phyloP scores from a whole-genome alignment of 1,140 invertebrate genomes.

The Parapsyche elsis region DNA sequence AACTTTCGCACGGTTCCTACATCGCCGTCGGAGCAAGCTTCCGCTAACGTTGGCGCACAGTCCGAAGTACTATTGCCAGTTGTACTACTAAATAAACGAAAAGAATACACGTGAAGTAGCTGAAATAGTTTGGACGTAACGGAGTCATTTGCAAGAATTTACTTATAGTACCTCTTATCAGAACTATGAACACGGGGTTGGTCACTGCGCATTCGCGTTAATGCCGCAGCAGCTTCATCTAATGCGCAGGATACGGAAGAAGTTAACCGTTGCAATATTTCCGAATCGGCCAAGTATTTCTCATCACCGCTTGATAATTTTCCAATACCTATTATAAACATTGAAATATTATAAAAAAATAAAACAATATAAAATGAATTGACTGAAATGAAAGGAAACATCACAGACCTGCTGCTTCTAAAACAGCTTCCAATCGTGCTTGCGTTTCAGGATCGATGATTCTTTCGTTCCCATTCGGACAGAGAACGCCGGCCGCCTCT shows the following conservation, averaged over 20 bases:
- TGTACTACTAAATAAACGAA: slow-evolving; percentile 37
- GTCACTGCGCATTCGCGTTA: slow-evolving; percentile 93
- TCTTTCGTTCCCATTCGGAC: slow-evolving; percentile 66
- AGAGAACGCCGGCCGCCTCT: slow-evolving; percentile 83
- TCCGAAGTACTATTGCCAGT: slow-evolving; percentile 59
- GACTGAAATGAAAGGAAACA: slow-evolving; percentile 54
- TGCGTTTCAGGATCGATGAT: slow-evolving; percentile 91
- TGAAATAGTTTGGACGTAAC: not conserved
- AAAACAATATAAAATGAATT: not conserved
- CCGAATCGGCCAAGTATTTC: slow-evolving; percentile 82
- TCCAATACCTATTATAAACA: slow-evolving; percentile 81
- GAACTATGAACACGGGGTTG: slow-evolving; percentile 64
- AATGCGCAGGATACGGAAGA: slow-evolving; percentile 92
- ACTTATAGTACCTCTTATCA: slow-evolving; percentile 61
- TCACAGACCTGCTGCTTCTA: slow-evolving; percentile 85
- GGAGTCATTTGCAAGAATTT: no score
- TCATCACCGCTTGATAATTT: slow-evolving; percentile 83
- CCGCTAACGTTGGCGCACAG: slow-evolving; percentile 76
- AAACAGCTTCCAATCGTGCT: slow-evolving; percentile 85
- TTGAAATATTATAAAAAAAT: slow-evolving; percentile 44
- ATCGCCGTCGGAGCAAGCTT: slow-evolving; percentile 93
- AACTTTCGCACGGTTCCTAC: slow-evolving; percentile 89
- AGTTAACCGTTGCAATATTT: slow-evolving; percentile 84
- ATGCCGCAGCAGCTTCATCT: slow-evolving; percentile 94
- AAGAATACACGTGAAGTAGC: not conserved